Percentiles rank a stretch among this genome's conserved stretches.
Conservation (phyloP, 2,888 invertebrate genomes). For the Macropis europaea region DNA sequence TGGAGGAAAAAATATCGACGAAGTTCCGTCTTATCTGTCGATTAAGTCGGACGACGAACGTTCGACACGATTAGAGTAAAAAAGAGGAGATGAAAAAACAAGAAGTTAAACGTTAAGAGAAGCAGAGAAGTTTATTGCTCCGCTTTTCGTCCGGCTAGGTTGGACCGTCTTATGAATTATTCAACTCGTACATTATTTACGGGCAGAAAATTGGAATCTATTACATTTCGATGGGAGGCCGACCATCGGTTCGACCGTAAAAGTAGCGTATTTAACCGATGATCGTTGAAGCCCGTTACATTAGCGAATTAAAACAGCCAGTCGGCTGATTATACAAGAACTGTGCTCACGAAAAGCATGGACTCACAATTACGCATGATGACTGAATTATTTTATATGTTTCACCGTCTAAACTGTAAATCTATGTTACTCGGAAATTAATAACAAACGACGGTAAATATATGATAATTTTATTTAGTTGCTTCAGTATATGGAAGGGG, state of each 20-base stretch:
- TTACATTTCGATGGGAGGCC: conserved; percentile 32
- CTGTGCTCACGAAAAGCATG: background rate
- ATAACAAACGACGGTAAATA: too few relatives aligned
- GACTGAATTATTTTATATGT: too few relatives aligned
- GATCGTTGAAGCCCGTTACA: conserved; percentile 20
- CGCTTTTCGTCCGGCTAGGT: conserved; percentile 23
- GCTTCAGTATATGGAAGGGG: too few relatives aligned
- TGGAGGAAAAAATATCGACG: too few relatives aligned
- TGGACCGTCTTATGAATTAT: conserved; percentile 26
- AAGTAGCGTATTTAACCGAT: conserved; percentile 14
- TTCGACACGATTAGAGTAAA: background rate
- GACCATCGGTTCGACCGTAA: conserved; percentile 30
- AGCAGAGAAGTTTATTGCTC: conserved; percentile 10
- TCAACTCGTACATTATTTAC: conserved; percentile 46
- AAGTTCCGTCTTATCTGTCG: too few relatives aligned
- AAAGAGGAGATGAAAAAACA: background rate
- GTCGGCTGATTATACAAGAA: conserved; percentile 20
- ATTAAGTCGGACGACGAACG: background rate
- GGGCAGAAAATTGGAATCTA: conserved; percentile 37
- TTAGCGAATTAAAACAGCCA: conserved; percentile 26
- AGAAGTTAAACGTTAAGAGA: background rate
- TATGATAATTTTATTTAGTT: too few relatives aligned
- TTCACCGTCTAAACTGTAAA: too few relatives aligned
- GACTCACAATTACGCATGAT: conserved; percentile 7
- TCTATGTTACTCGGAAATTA: too few relatives aligned